A percentile compares a stretch with the other conserved stretches of the same genome.
phyloP scores from a whole-genome alignment of 2,113 vertebrate genomes.

The Tachuris rubrigastra region DNA sequence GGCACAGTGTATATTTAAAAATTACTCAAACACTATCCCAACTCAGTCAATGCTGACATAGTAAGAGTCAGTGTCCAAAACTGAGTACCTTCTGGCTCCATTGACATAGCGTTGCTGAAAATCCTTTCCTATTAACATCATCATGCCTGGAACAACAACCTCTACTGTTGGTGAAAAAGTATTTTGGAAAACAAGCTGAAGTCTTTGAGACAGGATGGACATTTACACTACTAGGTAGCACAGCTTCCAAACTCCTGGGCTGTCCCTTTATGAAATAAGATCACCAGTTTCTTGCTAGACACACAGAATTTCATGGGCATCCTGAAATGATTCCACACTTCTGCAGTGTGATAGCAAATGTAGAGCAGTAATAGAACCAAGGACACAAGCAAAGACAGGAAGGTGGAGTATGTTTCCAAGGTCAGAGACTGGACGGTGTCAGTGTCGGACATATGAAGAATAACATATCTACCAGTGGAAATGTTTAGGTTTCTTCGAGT shows the following conservation, averaged over 20 bases:
- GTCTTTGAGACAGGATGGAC: background rate
- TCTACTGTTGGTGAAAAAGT: rapidly evolving
- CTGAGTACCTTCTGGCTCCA: background rate
- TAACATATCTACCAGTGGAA: background rate
- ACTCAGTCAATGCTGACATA: background rate
- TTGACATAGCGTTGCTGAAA: background rate
- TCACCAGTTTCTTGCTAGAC: background rate
- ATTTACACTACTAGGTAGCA: background rate
- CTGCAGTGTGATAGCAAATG: background rate
- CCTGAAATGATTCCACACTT: background rate
- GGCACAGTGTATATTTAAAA: background rate
- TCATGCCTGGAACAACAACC: background rate
- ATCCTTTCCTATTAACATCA: background rate
- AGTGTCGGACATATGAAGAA: rapidly evolving
- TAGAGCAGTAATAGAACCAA: background rate
- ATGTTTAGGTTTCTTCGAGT: rapidly evolving
- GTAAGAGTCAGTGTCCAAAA: background rate
- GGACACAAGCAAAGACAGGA: background rate
- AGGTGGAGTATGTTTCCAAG: background rate
- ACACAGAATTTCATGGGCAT: background rate
- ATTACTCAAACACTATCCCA: background rate
- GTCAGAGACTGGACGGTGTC: background rate
- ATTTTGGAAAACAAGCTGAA: background rate
- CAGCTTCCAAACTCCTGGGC: background rate
- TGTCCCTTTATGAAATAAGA: background rate